Evolutionary conservation across 2,797 vertebrate genomes (phyloP), one percentile per base, ranked within the genome.

Genomic region (Nyctalus aviator): DNA sequence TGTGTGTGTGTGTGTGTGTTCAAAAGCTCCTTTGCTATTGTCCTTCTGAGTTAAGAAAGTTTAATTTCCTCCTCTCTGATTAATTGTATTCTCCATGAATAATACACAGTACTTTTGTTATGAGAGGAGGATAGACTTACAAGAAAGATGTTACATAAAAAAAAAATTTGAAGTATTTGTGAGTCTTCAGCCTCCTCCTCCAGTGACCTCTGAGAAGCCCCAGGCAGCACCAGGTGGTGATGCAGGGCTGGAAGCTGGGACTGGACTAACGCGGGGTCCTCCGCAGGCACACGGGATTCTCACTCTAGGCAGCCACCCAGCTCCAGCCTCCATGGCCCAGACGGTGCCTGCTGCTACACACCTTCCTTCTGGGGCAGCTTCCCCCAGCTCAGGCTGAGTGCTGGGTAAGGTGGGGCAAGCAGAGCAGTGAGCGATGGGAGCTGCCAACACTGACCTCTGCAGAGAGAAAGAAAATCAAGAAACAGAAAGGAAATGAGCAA

Each of bases 341-440:
- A 98, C 98, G 94, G 85, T 68, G 68, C 89, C 5, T 0, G 88
- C 95, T 98, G 98, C 99, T 98, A 98, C 97, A 99, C 97, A 78
- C 93, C 97, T 96, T 98, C 95, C 96, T 96, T 89, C 96, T 91
- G 50, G 78, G 97, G 95, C 12, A 14, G 81, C 25, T 32, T 83
- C 78, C 35, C 37, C 8, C 2, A 9, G 77, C 77, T 57, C 5
- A 2, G 62, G 75, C 71, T 44, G 46, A 64, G 3, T 1, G 15
- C 55, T 15, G 32, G 53, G 21, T 13, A 9, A 37, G 35, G 30
- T 0, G 2, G 17, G 55, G 20, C 32, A 21, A 53, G 5, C 37
- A 35, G 59, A 64, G 57, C 32, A 18, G 35, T 2, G 48, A 53
- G 18, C 6, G 18, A 1, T 7, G 41, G 15, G 30, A 46, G 10